Conservation (phyloP, 1,140 invertebrate genomes). For the Artemia franciscana region DNA sequence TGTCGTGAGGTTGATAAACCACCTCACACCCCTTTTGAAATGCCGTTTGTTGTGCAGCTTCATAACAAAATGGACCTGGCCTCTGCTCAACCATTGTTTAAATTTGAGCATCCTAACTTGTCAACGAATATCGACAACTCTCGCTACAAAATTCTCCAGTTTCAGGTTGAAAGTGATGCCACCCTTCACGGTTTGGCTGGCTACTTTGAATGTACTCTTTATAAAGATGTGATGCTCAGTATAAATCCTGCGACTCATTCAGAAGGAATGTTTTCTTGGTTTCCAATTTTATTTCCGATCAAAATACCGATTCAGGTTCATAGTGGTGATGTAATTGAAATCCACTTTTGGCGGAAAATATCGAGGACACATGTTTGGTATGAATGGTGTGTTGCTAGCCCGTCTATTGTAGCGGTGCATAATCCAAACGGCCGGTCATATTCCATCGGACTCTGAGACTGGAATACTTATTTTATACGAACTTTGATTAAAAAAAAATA, state of each 20-base stretch:
- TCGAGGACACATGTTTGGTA: conserved; percentile 73
- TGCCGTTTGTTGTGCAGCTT: conserved; percentile 73
- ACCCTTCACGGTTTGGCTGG: conserved; percentile 81
- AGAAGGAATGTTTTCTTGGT: conserved; percentile 86
- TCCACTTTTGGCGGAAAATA: conserved; percentile 68
- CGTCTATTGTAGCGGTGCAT: conserved; percentile 36
- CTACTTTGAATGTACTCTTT: conserved; percentile 75
- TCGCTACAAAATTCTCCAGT: conserved; percentile 40
- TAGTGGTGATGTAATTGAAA: conserved; percentile 38
- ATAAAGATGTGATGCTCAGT: conserved; percentile 59
- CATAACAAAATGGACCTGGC: conserved; percentile 71
- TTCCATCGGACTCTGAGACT: conserved; percentile 33
- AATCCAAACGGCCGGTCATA: conserved; percentile 59
- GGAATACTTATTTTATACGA: too few relatives aligned
- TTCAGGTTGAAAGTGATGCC: conserved; percentile 41
- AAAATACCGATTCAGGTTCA: conserved; percentile 34
- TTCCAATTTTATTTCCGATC: conserved; percentile 81
- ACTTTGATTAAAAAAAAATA: too few relatives aligned
- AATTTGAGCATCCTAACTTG: conserved; percentile 66
- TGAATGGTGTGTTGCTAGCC: conserved; percentile 64
- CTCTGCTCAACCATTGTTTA: conserved; percentile 52
- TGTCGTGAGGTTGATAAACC: conserved; percentile 33
- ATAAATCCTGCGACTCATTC: conserved; percentile 72
- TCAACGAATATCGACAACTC: conserved; percentile 27
- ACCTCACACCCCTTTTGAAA: conserved; percentile 42